Evolutionary conservation across 2,113 vertebrate species (phyloP), one percentile per base, ranked within the genome.

Genomic region (Sporophila hypoxantha): DNA sequence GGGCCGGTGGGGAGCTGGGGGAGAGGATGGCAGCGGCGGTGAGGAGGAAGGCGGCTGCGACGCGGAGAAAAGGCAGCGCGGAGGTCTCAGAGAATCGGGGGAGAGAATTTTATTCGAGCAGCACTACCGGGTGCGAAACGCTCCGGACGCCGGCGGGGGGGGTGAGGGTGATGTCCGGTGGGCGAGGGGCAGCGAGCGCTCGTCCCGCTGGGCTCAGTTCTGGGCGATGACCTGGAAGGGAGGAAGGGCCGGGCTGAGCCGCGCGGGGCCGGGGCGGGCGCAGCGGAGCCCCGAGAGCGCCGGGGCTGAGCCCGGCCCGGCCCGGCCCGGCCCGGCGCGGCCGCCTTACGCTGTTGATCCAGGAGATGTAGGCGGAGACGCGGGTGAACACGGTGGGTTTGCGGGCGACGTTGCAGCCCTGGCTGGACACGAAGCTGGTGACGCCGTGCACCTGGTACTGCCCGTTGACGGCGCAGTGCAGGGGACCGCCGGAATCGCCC

Each of bases 201-300:
- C 0, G 62, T 78, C 5, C 22, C 17, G n/a, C 16, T 13, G 17
- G 4, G 8, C 83, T 97, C 85, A 96, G 76, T 96, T 96, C 56
- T 32, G 78, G 34, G 85, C 46, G 11, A 88, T 69, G 34, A 87
- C 66, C 97, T 97, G 90, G 76, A 91, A 27, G 65, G 52, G 39
- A 50, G 74, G 29, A 57, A 13, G 41, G 60, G 19, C 13, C 19
- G 0, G 20, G 37, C 10, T 57, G 79, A 73, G 69, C 4, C 1
- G 2, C 7, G 79, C 41, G 9, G 36, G 57, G 47, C 4, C 3
- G 19, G 64, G n/a, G 41, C 37, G 0, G 6, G 18, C 2, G 6
- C 57, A 7, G 7, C 1, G 14, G 21, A 5, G 65, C 18, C 3
- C 26, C 0, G 25, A 14, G 1, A 21, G 37, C 1, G 4, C n/a